Conservation (phyloP, 2,888 invertebrate genomes). For the Lumbricus terrestris region DNA sequence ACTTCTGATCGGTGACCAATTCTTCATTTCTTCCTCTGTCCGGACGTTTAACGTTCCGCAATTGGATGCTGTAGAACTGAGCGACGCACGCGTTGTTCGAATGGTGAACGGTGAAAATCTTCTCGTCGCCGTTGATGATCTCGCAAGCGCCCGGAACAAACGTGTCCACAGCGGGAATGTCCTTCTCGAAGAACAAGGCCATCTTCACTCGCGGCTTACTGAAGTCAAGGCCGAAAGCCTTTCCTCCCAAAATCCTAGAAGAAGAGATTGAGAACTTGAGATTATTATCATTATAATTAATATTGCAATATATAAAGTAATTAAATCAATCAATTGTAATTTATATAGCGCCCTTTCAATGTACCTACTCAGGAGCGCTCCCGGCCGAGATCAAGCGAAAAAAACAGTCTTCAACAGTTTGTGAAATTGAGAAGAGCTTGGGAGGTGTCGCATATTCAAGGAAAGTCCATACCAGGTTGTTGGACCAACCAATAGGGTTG, state of each 20-base stretch:
- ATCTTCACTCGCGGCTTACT: constrained; percentile 29
- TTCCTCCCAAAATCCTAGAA: constrained; percentile 28
- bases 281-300: neutral
- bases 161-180: constrained; percentile 19
- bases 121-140: constrained; percentile 25
- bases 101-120: constrained; percentile 22
- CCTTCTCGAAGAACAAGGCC: constrained; percentile 25
- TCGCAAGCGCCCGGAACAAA: constrained; percentile 24
- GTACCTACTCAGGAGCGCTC: no score
- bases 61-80: constrained; percentile 31
- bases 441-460: no score
- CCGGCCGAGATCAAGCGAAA: no score
- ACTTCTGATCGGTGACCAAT: constrained; percentile 37
- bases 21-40: constrained; percentile 28
- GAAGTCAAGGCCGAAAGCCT: constrained; percentile 28
- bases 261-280: neutral
- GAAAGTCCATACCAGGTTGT: no score
- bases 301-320: no score
- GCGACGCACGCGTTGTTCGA: constrained; percentile 28
- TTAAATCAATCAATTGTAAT: no score
- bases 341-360: no score
- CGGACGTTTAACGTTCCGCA: constrained; percentile 28
- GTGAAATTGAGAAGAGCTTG: no score
- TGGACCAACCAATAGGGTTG: no score
- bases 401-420: no score